A percentile compares a stretch with the other conserved stretches of the same genome.
Conservation (phyloP, 2,797 vertebrate species). For the Gymnoscopelus microlampas region DNA sequence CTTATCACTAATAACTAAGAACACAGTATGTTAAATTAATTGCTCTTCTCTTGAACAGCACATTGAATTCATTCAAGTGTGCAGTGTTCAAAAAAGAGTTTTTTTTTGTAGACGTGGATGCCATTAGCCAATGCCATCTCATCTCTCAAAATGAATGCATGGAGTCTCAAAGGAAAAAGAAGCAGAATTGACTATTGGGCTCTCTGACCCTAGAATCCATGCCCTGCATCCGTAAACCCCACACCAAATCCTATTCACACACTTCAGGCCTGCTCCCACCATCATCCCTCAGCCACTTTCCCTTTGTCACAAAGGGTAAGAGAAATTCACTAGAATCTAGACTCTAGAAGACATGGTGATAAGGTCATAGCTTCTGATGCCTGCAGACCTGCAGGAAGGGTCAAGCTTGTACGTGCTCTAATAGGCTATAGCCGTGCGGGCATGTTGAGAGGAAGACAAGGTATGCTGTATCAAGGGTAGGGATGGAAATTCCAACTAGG, state of each 20-base stretch:
- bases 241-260: not conserved
- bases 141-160: too few relatives aligned
- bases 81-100: not conserved
- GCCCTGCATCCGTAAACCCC: not conserved
- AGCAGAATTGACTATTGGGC: not conserved
- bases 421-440: conserved; percentile 2
- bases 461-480: conserved; percentile 67
- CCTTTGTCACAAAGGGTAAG: conserved; percentile 2
- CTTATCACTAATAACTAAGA: too few relatives aligned
- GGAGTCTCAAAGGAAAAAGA: too few relatives aligned
- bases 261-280: not conserved
- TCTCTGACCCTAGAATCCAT: not conserved
- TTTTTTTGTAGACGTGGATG: not conserved
- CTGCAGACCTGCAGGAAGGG: conserved; percentile 13
- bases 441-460: conserved; percentile 48
- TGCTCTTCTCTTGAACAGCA: too few relatives aligned
- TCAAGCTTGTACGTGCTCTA: not conserved
- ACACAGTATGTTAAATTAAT: too few relatives aligned
- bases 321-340: not conserved
- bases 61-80: too few relatives aligned
- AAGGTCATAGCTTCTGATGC: conserved; percentile 20
- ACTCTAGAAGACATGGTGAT: conserved; percentile 13
- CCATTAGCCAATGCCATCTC: not conserved
- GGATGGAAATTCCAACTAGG: too few relatives aligned
- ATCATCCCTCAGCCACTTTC: not conserved